Percentiles rank a stretch among this genome's conserved stretches.
phyloP scores from a whole-genome alignment of 2,113 vertebrate genomes.

The Haplochromis vanheusdeni region DNA sequence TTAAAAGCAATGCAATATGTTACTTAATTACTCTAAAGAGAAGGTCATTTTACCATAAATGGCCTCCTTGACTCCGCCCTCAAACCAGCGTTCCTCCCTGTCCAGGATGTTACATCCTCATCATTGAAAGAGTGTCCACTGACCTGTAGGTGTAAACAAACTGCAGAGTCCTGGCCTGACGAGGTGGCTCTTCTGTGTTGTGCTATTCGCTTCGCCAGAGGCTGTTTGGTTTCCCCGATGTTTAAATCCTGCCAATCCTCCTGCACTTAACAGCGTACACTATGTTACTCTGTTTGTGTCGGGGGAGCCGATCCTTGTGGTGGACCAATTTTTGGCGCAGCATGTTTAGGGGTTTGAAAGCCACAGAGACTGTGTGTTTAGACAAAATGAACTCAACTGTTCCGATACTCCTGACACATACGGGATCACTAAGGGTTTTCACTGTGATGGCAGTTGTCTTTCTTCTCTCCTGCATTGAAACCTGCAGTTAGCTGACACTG shows the following conservation, averaged over 20 bases:
- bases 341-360: accelerated
- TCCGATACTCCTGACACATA: background rate
- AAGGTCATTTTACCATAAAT: background rate
- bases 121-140: background rate
- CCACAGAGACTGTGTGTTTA: background rate
- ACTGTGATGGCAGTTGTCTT: background rate
- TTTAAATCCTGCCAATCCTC: background rate
- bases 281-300: accelerated
- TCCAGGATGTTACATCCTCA: background rate
- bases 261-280: accelerated
- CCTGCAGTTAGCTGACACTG: background rate
- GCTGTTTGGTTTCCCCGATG: background rate
- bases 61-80: background rate
- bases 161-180: accelerated
- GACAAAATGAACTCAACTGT: accelerated
- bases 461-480: background rate
- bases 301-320: background rate
- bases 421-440: background rate
- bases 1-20: background rate
- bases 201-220: accelerated
- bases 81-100: background rate
- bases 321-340: background rate
- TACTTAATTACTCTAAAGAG: background rate
- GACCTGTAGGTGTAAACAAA: accelerated
- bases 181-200: accelerated